Evolutionary conservation across 2,797 vertebrate genomes (phyloP).

Genomic region (Diplodus puntazzo): DNA sequence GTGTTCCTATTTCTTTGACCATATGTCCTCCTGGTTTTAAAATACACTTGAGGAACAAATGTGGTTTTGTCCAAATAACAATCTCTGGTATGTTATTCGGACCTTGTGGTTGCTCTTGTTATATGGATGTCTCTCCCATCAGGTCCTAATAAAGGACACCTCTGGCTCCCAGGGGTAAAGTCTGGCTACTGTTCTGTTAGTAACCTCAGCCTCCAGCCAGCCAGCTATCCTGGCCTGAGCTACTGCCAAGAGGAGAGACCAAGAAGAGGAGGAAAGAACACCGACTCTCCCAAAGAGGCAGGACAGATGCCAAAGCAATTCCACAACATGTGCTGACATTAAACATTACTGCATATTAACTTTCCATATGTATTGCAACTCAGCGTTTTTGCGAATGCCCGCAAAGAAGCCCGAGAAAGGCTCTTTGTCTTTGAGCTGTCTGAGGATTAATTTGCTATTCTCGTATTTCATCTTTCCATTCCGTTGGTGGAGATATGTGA

Average conservation of each 20-base stretch:
- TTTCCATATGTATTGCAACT: conserved; percentile 89
- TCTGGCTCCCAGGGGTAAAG: conserved; percentile 67
- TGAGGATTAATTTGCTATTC: conserved; percentile 84
- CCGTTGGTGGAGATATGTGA: conserved; percentile 79
- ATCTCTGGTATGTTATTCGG: conserved; percentile 51
- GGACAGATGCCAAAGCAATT: conserved; percentile 88
- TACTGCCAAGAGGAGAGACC: conserved; percentile 78
- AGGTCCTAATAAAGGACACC: conserved; percentile 71
- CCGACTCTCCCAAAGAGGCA: conserved; percentile 83
- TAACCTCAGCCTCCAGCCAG: conserved; percentile 75
- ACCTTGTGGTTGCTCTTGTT: conserved; percentile 61
- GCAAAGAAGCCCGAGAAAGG: conserved; percentile 82
- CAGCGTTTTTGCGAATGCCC: conserved; percentile 83
- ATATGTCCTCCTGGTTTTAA: conserved; percentile 41
- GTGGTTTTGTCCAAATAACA: conserved; percentile 53
- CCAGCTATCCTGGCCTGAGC: conserved; percentile 77
- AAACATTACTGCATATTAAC: conserved; percentile 87
- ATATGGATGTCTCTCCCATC: conserved; percentile 56
- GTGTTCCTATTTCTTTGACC: conserved; percentile 21
- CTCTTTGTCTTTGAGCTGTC: conserved; percentile 87
- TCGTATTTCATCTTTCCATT: conserved; percentile 89
- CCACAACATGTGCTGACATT: conserved; percentile 90
- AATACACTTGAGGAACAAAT: conserved; percentile 49
- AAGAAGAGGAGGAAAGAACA: conserved; percentile 79
- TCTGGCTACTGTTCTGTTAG: conserved; percentile 80